phyloP scores from a whole-genome alignment of 2,113 vertebrate genomes.

The Crotalus viridis region DNA sequence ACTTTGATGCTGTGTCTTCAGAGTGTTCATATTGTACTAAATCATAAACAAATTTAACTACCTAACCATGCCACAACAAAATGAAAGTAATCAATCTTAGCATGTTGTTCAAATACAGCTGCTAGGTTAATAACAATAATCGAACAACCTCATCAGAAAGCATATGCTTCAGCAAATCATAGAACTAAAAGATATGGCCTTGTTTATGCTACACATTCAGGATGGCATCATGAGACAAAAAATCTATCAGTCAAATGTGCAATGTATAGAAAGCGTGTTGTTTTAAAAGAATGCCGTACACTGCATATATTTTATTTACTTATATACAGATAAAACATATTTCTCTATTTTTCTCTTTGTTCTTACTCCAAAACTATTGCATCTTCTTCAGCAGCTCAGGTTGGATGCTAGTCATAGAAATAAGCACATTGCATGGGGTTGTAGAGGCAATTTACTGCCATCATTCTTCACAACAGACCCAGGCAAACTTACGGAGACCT shows the following conservation, averaged over 20 bases:
- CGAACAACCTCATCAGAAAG: background rate
- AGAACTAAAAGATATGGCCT: background rate
- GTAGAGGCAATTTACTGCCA: background rate
- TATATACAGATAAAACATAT: background rate
- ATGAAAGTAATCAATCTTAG: background rate
- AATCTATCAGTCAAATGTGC: background rate
- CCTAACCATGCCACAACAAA: background rate
- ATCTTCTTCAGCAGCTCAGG: background rate
- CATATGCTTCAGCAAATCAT: background rate
- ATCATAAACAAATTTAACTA: background rate
- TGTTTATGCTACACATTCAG: background rate
- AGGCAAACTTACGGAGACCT: background rate
- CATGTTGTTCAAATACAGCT: background rate
- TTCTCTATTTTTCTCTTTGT: background rate
- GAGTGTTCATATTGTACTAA: background rate
- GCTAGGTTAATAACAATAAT: background rate
- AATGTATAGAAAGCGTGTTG: background rate
- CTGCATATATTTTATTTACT: background rate
- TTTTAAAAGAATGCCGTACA: background rate
- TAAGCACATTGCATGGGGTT: background rate
- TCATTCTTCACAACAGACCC: background rate
- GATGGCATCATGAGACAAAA: background rate
- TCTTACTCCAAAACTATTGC: background rate
- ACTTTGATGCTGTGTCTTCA: background rate
- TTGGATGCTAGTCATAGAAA: background rate